Evolutionary conservation across 1,140 invertebrate species (phyloP).

Genomic region (Aphaenogaster rudis): DNA sequence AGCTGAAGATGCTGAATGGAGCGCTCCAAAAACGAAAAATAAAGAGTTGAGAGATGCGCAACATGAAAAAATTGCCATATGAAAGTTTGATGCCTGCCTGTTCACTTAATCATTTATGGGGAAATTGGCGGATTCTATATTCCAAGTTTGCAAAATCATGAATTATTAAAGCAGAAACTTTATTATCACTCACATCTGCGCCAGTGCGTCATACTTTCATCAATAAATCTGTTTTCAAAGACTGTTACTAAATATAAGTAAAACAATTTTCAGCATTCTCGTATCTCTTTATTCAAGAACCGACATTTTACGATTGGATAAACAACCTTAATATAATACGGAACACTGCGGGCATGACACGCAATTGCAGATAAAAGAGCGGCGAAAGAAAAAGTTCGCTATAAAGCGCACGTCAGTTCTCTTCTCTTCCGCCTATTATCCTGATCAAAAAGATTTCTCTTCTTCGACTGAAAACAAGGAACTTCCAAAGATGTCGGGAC

Average conservation of each 20-base stretch:
- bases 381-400: neutral
- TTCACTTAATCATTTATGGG: constrained; percentile 7
- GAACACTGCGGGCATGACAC: neutral
- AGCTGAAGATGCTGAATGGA: neutral
- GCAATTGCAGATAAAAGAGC: constrained; percentile 23
- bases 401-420: neutral
- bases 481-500: neutral
- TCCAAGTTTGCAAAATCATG: constrained; percentile 2
- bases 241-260: neutral
- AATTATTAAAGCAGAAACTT: neutral
- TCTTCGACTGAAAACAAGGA: neutral
- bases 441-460: constrained; percentile 35
- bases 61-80: neutral
- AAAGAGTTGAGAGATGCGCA: too few species aligned
- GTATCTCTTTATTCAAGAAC: neutral
- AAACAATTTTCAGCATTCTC: neutral
- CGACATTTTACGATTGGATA: neutral
- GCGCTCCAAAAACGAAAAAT: neutral
- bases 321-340: neutral
- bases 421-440: neutral
- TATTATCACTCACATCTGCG: neutral
- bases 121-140: neutral
- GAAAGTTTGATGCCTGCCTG: neutral
- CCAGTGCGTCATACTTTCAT: neutral
- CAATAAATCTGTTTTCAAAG: constrained; percentile 5